Evolutionary conservation across 2,888 invertebrate genomes (phyloP).

Genomic region (Cephalotes varians): DNA sequence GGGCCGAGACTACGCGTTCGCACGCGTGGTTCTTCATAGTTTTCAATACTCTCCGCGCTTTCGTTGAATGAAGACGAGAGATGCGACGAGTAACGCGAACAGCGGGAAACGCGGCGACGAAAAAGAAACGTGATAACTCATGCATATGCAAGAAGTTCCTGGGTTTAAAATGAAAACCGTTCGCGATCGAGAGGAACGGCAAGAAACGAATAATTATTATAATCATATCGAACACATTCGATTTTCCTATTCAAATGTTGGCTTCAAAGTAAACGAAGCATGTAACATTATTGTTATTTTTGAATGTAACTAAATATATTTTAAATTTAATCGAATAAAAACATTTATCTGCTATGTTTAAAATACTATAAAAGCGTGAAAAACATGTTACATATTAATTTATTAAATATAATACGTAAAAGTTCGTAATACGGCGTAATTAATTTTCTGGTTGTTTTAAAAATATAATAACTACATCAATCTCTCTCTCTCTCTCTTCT

Average conservation of each 20-base stretch:
- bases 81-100: constrained; percentile 29
- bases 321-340: constrained; percentile 1
- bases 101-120: constrained; percentile 2
- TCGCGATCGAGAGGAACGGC: constrained; percentile 13
- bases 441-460: not conserved
- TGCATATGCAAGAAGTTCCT: constrained; percentile 48
- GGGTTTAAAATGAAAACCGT: constrained; percentile 35
- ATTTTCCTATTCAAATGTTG: constrained; percentile 19
- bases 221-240: constrained; percentile 27
- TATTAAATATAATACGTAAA: not conserved
- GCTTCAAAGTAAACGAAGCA: not conserved
- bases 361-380: not conserved
- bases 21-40: constrained; percentile 47
- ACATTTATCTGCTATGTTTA: not conserved
- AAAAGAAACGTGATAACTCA: constrained; percentile 21
- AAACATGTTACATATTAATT: not conserved
- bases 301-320: not conserved
- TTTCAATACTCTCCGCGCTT: constrained; percentile 34
- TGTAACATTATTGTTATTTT: not conserved
- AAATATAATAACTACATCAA: not conserved
- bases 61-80: constrained; percentile 42
- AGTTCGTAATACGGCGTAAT: too few species aligned
- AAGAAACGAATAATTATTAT: constrained; percentile 51
- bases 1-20: constrained; percentile 54
- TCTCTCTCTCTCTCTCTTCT: too few species aligned